phyloP scores from a whole-genome alignment of 2,888 invertebrate genomes.

The Cephus nigrinus region DNA sequence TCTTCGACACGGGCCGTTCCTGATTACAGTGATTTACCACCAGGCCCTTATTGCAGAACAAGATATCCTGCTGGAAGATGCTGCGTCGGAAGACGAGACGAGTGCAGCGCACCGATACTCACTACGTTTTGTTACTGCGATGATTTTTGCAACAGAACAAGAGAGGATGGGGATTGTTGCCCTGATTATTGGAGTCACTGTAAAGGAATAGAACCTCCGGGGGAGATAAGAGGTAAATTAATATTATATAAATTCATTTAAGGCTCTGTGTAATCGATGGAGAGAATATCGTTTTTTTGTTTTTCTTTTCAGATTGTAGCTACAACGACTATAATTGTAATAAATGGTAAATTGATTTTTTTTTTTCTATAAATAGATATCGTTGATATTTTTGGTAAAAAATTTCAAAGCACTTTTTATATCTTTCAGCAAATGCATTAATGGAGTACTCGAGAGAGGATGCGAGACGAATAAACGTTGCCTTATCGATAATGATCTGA shows the following conservation, averaged over 20 bases:
- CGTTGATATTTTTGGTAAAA: conserved; percentile 1
- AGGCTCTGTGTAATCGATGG: neutral
- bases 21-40: conserved; percentile 68
- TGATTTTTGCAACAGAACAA: conserved; percentile 84
- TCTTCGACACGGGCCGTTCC: conserved; percentile 32
- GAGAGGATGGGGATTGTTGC: conserved; percentile 83
- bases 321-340: conserved; percentile 77
- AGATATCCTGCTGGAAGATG: conserved; percentile 68
- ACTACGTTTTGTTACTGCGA: conserved; percentile 94
- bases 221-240: conserved; percentile 30
- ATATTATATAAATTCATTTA: neutral
- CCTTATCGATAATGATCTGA: conserved; percentile 77
- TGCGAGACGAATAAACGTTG: conserved; percentile 80
- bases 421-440: conserved; percentile 71
- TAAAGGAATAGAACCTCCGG: conserved; percentile 63
- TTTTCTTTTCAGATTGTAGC: conserved; percentile 64
- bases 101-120: conserved; percentile 83
- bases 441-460: conserved; percentile 66
- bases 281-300: neutral
- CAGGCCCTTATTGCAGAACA: conserved; percentile 72
- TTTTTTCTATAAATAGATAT: too few species aligned
- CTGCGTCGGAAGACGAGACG: conserved; percentile 81
- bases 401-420: neutral
- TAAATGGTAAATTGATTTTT: conserved; percentile 70
- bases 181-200: conserved; percentile 89